phyloP scores from a whole-genome alignment of 2,888 invertebrate species.

The Philhelius pedissequus region DNA sequence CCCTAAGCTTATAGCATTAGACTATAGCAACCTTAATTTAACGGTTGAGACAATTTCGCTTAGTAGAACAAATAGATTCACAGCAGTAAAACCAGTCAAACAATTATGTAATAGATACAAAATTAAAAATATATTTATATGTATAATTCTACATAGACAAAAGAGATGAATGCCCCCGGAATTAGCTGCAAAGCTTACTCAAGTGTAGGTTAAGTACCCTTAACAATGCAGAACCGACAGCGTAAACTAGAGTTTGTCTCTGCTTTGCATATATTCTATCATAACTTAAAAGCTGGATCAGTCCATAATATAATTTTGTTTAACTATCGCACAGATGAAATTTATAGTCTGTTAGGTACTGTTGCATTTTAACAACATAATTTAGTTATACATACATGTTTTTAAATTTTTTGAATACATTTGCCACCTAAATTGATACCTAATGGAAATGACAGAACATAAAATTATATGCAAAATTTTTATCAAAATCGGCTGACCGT shows the following conservation, averaged over 20 bases:
- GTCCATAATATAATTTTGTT: neutral
- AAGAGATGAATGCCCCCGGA: conserved; percentile 65
- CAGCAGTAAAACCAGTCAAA: conserved; percentile 24
- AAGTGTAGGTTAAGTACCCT: conserved; percentile 50
- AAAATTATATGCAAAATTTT: too few relatives aligned
- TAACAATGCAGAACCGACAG: neutral
- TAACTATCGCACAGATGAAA: neutral
- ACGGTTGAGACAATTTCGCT: conserved; percentile 64
- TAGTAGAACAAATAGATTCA: conserved; percentile 65
- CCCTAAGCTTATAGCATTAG: neutral
- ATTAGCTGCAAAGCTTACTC: conserved; percentile 62
- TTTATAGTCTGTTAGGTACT: neutral
- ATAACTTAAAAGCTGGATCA: conserved; percentile 35
- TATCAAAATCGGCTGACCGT: too few relatives aligned
- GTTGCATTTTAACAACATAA: neutral
- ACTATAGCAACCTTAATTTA: conserved; percentile 43
- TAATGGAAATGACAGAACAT: too few relatives aligned
- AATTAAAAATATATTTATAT: neutral
- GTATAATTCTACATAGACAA: conserved; percentile 7
- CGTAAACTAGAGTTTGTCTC: conserved; percentile 17
- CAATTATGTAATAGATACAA: conserved; percentile 36
- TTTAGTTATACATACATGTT: too few relatives aligned
- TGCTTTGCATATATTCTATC: conserved; percentile 52
- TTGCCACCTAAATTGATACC: too few relatives aligned
- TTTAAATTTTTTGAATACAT: too few relatives aligned